phyloP scores from a whole-genome alignment of 2,113 vertebrate species.

The Oreotrochilus melanogaster region DNA sequence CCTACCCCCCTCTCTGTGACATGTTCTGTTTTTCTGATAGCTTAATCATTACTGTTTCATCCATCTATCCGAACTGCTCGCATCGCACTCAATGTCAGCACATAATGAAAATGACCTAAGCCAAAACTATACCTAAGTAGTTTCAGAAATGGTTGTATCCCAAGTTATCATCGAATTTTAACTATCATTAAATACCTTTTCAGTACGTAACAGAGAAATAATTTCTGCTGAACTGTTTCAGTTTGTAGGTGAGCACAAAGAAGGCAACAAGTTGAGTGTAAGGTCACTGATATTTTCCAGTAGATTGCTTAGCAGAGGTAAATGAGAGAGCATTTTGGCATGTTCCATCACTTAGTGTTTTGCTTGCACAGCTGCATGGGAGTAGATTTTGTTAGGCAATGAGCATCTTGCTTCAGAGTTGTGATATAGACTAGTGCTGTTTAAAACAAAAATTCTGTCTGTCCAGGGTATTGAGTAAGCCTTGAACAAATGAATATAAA shows the following conservation, averaged over 20 bases:
- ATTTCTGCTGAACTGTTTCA: background rate
- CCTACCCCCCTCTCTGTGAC: rapidly evolving
- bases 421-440: background rate
- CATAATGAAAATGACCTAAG: background rate
- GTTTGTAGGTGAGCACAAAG: background rate
- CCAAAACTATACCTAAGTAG: background rate
- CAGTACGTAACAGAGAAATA: background rate
- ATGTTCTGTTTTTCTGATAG: background rate
- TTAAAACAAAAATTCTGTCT: background rate
- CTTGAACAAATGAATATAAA: background rate
- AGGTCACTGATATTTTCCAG: background rate
- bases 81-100: background rate
- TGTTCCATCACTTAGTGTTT: background rate
- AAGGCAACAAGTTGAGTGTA: background rate
- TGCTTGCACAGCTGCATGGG: background rate
- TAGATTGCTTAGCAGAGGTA: background rate
- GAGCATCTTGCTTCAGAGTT: background rate
- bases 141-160: background rate
- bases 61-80: background rate
- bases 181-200: background rate
- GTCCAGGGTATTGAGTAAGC: background rate
- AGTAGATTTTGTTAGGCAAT: background rate
- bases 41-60: background rate
- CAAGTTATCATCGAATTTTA: background rate
- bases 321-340: background rate